Percentiles rank a stretch among this genome's conserved stretches.
Conservation (phyloP, 2,797 vertebrate genomes). For the Yasuhikotakia modesta region DNA sequence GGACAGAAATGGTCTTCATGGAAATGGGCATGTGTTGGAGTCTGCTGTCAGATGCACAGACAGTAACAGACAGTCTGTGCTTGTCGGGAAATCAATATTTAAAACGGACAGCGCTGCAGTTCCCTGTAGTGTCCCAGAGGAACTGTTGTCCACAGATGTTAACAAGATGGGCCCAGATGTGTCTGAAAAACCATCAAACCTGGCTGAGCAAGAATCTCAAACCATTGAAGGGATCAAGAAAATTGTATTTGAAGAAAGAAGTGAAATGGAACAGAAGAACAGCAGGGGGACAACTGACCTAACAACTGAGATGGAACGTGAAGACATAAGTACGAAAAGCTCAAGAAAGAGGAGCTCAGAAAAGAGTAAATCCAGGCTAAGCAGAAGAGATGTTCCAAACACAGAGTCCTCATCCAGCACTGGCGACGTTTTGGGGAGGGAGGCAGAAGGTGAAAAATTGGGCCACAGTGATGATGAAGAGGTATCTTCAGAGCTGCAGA, state of each 20-base stretch:
- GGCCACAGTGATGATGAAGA: slow-evolving; percentile 64
- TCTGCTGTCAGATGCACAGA: slow-evolving; percentile 21
- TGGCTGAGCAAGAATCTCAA: slow-evolving; percentile 8
- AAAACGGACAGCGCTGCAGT: slow-evolving; percentile 17
- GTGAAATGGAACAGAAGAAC: too few relatives aligned
- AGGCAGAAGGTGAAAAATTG: slow-evolving; percentile 51
- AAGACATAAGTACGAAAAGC: slow-evolving; percentile 41
- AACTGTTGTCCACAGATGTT: slow-evolving; percentile 12
- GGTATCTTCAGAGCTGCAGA: slow-evolving; percentile 94
- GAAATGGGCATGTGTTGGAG: slow-evolving; percentile 53
- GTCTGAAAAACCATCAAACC: slow-evolving; percentile 16
- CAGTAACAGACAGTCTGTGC: slow-evolving; percentile 49
- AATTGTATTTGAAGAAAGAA: too few relatives aligned
- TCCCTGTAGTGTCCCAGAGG: slow-evolving; percentile 22
- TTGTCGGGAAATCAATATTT: slow-evolving; percentile 50
- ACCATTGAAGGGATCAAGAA: too few relatives aligned
- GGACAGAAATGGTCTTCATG: slow-evolving; percentile 54
- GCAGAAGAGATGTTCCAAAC: slow-evolving; percentile 46
- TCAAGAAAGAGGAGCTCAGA: slow-evolving; percentile 47
- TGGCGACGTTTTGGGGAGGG: slow-evolving; percentile 41
- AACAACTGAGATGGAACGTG: background rate
- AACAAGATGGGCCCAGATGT: slow-evolving; percentile 16
- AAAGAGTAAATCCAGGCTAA: slow-evolving; percentile 38
- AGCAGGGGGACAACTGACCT: slow-evolving; percentile 7
- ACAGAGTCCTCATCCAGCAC: slow-evolving; percentile 10